Conservation (phyloP, 2,888 invertebrate genomes). For the Cyclophora albipunctata region DNA sequence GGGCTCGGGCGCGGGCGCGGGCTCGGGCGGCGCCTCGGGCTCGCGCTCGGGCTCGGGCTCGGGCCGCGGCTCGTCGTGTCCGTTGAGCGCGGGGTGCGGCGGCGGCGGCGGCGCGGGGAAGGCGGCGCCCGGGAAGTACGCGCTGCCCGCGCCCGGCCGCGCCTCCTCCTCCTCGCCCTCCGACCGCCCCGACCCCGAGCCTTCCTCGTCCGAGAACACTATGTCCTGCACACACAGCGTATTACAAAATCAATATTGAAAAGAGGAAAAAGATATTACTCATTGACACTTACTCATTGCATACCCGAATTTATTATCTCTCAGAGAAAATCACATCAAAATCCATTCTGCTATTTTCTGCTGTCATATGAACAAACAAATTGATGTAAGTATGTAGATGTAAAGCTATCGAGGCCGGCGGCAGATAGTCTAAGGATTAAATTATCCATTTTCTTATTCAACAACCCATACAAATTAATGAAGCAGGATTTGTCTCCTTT, state of each 20-base stretch:
- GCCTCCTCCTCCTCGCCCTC: conserved; percentile 80
- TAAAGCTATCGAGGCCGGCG: too few species aligned
- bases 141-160: conserved; percentile 30
- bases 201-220: conserved; percentile 78
- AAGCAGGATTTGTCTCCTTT: too few species aligned
- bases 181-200: conserved; percentile 69
- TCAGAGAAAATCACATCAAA: not conserved
- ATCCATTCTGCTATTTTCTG: not conserved
- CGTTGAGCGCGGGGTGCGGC: conserved; percentile 22
- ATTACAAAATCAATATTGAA: not conserved
- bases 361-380: too few species aligned
- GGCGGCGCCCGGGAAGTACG: conserved; percentile 30
- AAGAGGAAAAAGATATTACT: too few species aligned
- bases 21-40: conserved; percentile 23
- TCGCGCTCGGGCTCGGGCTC: conserved; percentile 26
- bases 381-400: too few species aligned
- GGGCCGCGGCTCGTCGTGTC: conserved; percentile 32
- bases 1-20: conserved; percentile 29
- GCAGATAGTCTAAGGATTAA: too few species aligned
- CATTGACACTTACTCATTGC: too few species aligned
- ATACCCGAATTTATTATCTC: not conserved
- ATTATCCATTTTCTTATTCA: too few species aligned
- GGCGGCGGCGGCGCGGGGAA: conserved; percentile 52
- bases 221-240: conserved; percentile 48
- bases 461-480: too few species aligned